Conservation (phyloP, 1,140 invertebrate species). For the Notospermus geniculatus region DNA sequence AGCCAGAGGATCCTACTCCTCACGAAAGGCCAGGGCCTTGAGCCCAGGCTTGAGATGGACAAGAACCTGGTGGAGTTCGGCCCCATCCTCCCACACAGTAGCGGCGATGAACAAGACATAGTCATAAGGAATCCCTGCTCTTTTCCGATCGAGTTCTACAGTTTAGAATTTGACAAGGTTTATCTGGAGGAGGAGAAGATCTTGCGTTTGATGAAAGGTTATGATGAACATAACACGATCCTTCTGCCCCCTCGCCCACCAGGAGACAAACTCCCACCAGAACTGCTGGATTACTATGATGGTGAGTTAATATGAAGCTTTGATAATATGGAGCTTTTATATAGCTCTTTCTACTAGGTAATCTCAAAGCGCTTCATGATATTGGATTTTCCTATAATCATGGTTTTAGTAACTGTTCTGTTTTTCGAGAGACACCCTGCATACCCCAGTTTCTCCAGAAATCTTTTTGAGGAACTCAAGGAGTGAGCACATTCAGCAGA, state of each 20-base stretch:
- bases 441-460: no score
- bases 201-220: slow-evolving; percentile 54
- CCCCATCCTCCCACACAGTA: slow-evolving; percentile 54
- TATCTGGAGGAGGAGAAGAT: slow-evolving; percentile 57
- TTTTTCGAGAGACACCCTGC: no score
- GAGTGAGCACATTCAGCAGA: no score
- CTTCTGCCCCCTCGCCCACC: slow-evolving; percentile 50
- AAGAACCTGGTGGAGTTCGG: slow-evolving; percentile 52
- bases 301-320: no score
- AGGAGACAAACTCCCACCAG: slow-evolving; percentile 51
- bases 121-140: slow-evolving; percentile 51
- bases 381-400: no score
- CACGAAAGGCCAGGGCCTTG: slow-evolving; percentile 51
- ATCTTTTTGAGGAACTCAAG: no score
- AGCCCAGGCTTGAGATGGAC: slow-evolving; percentile 51
- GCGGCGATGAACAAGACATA: slow-evolving; percentile 53
- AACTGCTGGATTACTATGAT: slow-evolving; percentile 53
- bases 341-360: no score
- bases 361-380: no score
- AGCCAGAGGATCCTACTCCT: slow-evolving; percentile 51
- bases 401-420: no score
- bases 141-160: slow-evolving; percentile 56
- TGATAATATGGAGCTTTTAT: no score
- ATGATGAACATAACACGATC: slow-evolving; percentile 55
- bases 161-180: slow-evolving; percentile 52